A percentile compares a stretch with the other conserved stretches of the same genome.
Evolutionary conservation across 1,140 invertebrate genomes (phyloP).

Genomic region (Dolichoris vasculosae): DNA sequence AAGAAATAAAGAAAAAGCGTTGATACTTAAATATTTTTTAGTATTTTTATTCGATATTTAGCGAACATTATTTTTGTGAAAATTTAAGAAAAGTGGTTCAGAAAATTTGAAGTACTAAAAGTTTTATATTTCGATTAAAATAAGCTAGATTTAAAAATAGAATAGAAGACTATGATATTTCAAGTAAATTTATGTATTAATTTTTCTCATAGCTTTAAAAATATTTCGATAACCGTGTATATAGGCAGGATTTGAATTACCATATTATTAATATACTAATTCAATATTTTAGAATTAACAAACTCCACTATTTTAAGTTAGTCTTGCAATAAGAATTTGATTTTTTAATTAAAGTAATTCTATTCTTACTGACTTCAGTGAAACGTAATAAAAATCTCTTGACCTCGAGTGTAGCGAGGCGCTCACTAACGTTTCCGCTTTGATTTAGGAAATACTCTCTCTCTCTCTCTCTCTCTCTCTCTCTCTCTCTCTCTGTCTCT

Average conservation of each 20-base stretch:
- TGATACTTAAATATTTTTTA: too few species aligned
- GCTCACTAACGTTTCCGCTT: conserved; percentile 37
- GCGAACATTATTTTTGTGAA: too few species aligned
- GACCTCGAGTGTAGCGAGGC: conserved; percentile 34
- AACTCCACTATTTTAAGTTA: neutral
- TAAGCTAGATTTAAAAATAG: neutral
- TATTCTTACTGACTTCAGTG: conserved; percentile 25
- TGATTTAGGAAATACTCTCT: conserved; percentile 50
- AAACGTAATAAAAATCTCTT: conserved; percentile 52
- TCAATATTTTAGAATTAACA: neutral
- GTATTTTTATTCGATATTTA: too few species aligned
- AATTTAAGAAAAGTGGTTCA: too few species aligned
- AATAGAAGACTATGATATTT: neutral
- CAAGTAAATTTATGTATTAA: neutral
- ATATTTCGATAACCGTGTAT: neutral
- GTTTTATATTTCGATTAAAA: neutral
- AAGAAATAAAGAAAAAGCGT: neutral
- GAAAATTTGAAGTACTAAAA: too few species aligned
- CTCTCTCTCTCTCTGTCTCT: neutral
- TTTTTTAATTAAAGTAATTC: conserved; percentile 51
- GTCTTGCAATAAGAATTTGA: neutral
- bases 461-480: conserved; percentile 18
- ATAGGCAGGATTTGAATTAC: neutral
- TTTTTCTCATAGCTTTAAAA: neutral
- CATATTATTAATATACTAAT: too few species aligned